A percentile compares a stretch with the other conserved stretches of the same genome.
These are phyloP conservation scores for Phylloscopus trochiloides DNA, from an alignment of 2,113 vertebrate genomes.

Conservation along the genomic window DNA sequence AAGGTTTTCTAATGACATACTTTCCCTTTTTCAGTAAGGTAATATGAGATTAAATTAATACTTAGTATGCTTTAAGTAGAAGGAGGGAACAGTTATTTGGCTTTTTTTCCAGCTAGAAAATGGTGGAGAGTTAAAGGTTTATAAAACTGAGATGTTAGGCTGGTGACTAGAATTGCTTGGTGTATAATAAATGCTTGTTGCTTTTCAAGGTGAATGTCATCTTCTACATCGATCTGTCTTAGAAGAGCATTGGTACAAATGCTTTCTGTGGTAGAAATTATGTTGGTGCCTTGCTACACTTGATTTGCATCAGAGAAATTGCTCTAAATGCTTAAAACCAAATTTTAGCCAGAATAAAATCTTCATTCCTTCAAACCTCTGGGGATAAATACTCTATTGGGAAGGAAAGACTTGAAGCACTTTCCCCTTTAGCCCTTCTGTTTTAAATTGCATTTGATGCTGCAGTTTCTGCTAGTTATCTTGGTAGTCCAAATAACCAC, in stretches of 20 bases:
- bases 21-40: not conserved
- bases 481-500: not conserved
- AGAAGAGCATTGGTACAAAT: rapidly evolving
- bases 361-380: not conserved
- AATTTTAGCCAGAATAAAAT: not conserved
- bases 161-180: not conserved
- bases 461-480: not conserved
- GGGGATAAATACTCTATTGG: not conserved
- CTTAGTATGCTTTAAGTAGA: not conserved
- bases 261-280: not conserved
- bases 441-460: not conserved
- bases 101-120: not conserved
- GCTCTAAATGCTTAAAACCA: not conserved
- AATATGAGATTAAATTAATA: not conserved
- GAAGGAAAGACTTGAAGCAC: not conserved
- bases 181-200: not conserved
- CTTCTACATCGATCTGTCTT: not conserved
- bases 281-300: not conserved
- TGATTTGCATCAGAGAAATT: not conserved
- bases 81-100: not conserved
- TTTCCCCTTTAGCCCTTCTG: not conserved
- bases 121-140: not conserved
- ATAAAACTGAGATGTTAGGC: not conserved
- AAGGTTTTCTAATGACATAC: not conserved
- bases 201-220: not conserved